These are phyloP conservation scores for Florisuga fusca DNA, from an alignment of 2,797 vertebrate species.

Conservation along the genomic window DNA sequence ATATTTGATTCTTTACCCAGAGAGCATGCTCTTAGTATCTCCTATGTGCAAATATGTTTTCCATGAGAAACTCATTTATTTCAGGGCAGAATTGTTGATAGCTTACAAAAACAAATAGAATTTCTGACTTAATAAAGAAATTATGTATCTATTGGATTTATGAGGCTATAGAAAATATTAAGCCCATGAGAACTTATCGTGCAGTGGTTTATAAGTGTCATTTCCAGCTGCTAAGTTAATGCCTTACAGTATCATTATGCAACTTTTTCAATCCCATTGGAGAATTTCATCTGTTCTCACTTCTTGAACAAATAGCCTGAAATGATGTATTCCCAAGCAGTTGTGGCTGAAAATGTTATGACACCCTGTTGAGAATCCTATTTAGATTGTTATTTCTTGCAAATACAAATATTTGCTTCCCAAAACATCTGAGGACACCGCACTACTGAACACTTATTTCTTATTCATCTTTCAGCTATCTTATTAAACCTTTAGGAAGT, in stretches of 20 bases:
- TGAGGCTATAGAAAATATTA: slow-evolving; percentile 71
- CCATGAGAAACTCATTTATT: slow-evolving; percentile 21
- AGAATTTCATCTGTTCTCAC: slow-evolving; percentile 74
- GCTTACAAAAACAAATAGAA: slow-evolving; percentile 67
- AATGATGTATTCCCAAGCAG: slow-evolving; percentile 69
- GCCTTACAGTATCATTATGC: slow-evolving; percentile 76
- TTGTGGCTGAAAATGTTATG: slow-evolving; percentile 73
- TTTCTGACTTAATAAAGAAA: slow-evolving; percentile 72
- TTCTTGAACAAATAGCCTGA: slow-evolving; percentile 78
- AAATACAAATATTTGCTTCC: slow-evolving; percentile 73
- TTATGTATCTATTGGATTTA: slow-evolving; percentile 67
- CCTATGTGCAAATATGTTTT: slow-evolving; percentile 28
- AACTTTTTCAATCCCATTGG: slow-evolving; percentile 73
- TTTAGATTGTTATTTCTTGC: slow-evolving; percentile 73
- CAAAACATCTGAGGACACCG: slow-evolving; percentile 36
- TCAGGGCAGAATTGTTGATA: slow-evolving; percentile 4
- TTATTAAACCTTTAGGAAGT: slow-evolving; percentile 51
- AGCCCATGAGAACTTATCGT: slow-evolving; percentile 70
- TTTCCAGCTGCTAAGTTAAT: slow-evolving; percentile 81
- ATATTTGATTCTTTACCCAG: background rate
- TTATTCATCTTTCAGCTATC: slow-evolving; percentile 43
- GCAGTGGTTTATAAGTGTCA: slow-evolving; percentile 69
- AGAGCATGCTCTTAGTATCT: background rate
- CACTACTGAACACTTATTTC: slow-evolving; percentile 42
- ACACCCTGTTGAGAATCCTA: slow-evolving; percentile 75